Conservation (phyloP, 2,797 vertebrate species). For the Chrysocyon brachyurus region DNA sequence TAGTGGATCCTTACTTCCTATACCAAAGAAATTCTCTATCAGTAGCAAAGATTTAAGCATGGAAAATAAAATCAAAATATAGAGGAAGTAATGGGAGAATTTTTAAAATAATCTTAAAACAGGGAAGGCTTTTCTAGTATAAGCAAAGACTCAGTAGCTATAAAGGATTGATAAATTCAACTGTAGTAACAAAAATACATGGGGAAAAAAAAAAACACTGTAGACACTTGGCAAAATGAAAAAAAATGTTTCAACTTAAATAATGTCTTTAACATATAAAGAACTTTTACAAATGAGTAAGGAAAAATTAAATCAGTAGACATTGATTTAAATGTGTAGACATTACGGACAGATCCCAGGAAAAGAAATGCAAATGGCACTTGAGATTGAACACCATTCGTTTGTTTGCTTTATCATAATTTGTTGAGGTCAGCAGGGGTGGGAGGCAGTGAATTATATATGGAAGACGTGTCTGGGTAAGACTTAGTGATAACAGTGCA, state of each 20-base stretch:
- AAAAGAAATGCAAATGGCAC: slow-evolving; percentile 12
- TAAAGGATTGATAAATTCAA: not conserved
- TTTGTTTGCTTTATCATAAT: not conserved
- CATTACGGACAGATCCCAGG: not conserved
- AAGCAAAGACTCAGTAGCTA: not conserved
- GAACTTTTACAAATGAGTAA: not conserved
- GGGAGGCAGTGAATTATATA: not conserved
- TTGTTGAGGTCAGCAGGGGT: not conserved
- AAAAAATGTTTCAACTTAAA: not conserved
- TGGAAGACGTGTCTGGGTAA: not conserved
- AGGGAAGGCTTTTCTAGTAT: slow-evolving; percentile 14
- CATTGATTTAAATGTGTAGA: not conserved
- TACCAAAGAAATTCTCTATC: not conserved
- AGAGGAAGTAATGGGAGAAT: not conserved
- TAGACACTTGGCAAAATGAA: not conserved
- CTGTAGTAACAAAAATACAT: not conserved
- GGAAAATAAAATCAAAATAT: slow-evolving; percentile 36
- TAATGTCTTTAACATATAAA: not conserved
- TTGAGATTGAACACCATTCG: not conserved
- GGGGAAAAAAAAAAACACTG: not conserved
- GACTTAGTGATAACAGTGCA: not conserved
- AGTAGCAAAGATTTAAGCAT: not conserved
- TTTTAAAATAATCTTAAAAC: not conserved
- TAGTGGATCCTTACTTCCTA: not conserved
- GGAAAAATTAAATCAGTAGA: not conserved